Evolutionary conservation across 2,888 invertebrate species (phyloP).

Genomic region (Ophion ventricosus): DNA sequence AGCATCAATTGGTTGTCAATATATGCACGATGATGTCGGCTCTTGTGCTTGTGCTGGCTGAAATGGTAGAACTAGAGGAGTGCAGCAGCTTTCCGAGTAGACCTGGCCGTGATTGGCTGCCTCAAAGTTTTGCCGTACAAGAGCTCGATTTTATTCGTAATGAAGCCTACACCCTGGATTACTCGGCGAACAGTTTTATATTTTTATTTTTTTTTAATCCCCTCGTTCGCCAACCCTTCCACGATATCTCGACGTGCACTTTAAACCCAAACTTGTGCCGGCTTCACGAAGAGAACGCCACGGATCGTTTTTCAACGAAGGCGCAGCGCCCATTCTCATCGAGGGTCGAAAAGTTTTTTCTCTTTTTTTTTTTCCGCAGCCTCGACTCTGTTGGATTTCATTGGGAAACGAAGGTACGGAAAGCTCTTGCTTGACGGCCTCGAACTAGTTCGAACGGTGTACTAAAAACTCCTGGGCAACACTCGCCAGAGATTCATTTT

Average conservation of each 20-base stretch:
- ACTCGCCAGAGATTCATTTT: not conserved
- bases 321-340: slow-evolving; percentile 28
- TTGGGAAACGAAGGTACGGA: not conserved
- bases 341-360: slow-evolving; percentile 45
- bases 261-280: slow-evolving; percentile 1
- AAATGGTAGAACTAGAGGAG: not conserved
- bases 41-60: not conserved
- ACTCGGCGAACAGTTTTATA: slow-evolving; percentile 35
- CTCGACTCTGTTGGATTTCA: slow-evolving; percentile 1
- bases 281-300: slow-evolving; percentile 21
- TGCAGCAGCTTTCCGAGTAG: slow-evolving; percentile 38
- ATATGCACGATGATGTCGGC: slow-evolving; percentile 1
- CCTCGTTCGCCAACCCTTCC: slow-evolving; percentile 7
- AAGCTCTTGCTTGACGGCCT: slow-evolving; percentile 1
- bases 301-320: slow-evolving; percentile 44
- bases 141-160: slow-evolving; percentile 64
- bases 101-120: slow-evolving; percentile 54
- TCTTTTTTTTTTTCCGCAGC: not conserved
- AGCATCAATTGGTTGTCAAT: not conserved
- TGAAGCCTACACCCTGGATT: slow-evolving; percentile 53
- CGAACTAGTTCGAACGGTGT: slow-evolving; percentile 17
- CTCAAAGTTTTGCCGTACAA: slow-evolving; percentile 52
- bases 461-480: slow-evolving; percentile 31
- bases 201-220: slow-evolving; percentile 43
- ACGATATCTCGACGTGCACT: slow-evolving; percentile 30